Evolutionary conservation across 2,113 vertebrate genomes (phyloP).

Genomic region (Tinamus guttatus): DNA sequence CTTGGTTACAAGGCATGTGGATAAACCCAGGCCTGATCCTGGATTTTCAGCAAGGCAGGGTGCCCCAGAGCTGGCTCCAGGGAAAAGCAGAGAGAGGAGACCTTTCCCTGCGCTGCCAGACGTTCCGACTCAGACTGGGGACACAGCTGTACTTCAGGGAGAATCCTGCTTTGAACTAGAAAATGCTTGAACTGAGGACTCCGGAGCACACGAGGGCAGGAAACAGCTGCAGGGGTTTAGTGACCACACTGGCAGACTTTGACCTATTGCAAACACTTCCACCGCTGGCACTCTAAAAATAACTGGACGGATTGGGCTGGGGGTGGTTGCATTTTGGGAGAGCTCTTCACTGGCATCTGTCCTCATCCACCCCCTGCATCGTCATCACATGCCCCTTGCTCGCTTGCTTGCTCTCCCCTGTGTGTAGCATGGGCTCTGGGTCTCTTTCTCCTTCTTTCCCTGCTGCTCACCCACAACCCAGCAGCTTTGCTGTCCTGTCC

Average conservation of each 20-base stretch:
- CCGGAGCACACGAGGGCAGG: background rate
- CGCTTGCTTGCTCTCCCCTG: background rate
- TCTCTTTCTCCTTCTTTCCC: slow-evolving; percentile 1
- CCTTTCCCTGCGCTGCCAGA: background rate
- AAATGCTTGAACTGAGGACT: background rate
- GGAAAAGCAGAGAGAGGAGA: background rate
- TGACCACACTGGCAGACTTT: background rate
- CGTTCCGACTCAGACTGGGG: background rate
- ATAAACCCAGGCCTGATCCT: background rate
- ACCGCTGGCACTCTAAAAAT: background rate
- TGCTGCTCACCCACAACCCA: background rate
- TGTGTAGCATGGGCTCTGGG: background rate
- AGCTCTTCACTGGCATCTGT: slow-evolving; percentile 34
- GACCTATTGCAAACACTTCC: background rate
- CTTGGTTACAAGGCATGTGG: background rate
- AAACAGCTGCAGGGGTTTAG: slow-evolving; percentile 42
- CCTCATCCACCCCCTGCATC: slow-evolving; percentile 4
- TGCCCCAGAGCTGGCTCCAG: background rate
- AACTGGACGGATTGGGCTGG: background rate
- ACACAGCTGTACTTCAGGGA: background rate
- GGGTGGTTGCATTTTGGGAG: background rate
- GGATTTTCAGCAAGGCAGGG: background rate
- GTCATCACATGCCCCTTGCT: slow-evolving; percentile 35
- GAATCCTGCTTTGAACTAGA: background rate
- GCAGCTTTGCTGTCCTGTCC: slow-evolving; percentile 46